Percentiles rank a stretch among this genome's conserved stretches.
phyloP scores from a whole-genome alignment of 1,140 invertebrate species.

The Papilio polytes region DNA sequence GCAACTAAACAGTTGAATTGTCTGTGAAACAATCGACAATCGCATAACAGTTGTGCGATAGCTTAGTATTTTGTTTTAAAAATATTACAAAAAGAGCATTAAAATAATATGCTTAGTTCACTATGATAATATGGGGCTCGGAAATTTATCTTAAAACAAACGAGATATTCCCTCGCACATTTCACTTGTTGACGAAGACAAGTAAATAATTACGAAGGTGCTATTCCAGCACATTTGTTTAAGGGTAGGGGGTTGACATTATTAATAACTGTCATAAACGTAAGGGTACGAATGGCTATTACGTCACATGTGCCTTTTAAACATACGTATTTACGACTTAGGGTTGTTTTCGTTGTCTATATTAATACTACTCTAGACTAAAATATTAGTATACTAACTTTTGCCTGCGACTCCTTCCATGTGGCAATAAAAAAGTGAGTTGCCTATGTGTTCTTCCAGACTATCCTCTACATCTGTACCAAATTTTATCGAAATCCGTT shows the following conservation, averaged over 20 bases:
- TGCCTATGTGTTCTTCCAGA: no score
- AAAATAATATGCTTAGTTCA: neutral
- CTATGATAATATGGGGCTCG: neutral
- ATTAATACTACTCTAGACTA: no score
- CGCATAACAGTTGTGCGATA: no score
- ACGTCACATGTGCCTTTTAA: neutral
- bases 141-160: conserved; percentile 23
- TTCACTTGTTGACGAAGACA: conserved; percentile 26
- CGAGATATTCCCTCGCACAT: neutral
- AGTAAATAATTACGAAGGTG: neutral
- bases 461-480: no score
- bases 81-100: neutral
- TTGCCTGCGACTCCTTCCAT: no score
- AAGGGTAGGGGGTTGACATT: conserved; percentile 16
- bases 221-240: conserved; percentile 6
- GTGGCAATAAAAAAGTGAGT: no score
- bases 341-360: neutral
- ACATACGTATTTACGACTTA: neutral
- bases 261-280: conserved; percentile 30
- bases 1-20: no score
- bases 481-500: no score
- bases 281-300: conserved; percentile 11
- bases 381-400: no score
- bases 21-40: no score
- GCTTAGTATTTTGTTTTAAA: no score